Evolutionary conservation across 2,888 invertebrate species (phyloP).

Genomic region (Tillus elongatus): DNA sequence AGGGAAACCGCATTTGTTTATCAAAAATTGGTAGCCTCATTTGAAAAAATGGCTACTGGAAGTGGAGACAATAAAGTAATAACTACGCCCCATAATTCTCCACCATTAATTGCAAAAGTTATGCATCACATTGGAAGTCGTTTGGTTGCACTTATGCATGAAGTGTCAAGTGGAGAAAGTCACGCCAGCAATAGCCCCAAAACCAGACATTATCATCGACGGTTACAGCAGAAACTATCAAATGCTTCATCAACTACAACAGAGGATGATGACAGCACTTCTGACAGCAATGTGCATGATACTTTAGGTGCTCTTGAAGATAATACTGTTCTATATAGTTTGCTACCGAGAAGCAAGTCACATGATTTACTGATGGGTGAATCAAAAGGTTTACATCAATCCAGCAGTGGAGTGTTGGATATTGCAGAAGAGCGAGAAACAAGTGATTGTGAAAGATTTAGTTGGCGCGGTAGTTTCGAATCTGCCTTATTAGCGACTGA

Average conservation of each 20-base stretch:
- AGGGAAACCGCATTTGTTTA: conserved; percentile 82
- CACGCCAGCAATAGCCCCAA: conserved; percentile 53
- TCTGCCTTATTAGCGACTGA: conserved; percentile 83
- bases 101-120: conserved; percentile 79
- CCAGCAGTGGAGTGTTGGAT: conserved; percentile 46
- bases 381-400: conserved; percentile 43
- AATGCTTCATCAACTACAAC: conserved; percentile 55
- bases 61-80: conserved; percentile 37
- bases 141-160: conserved; percentile 83
- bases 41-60: conserved; percentile 64
- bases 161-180: conserved; percentile 70
- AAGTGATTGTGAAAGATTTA: conserved; percentile 82
- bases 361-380: conserved; percentile 68
- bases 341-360: conserved; percentile 69
- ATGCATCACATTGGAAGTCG: conserved; percentile 87
- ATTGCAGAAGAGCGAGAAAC: conserved; percentile 60
- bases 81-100: conserved; percentile 56
- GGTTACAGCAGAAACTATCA: conserved; percentile 49
- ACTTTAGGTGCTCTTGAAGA: conserved; percentile 39
- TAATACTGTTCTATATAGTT: conserved; percentile 42
- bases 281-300: conserved; percentile 46
- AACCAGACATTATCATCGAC: conserved; percentile 49
- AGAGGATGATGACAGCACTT: conserved; percentile 65
- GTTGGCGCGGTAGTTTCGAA: conserved; percentile 88
- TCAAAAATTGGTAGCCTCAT: conserved; percentile 73